Percentiles rank a stretch among this genome's conserved stretches.
These are phyloP conservation scores for Sebastes vulpes DNA, from an alignment of 2,797 vertebrate genomes.

Conservation along the genomic window DNA sequence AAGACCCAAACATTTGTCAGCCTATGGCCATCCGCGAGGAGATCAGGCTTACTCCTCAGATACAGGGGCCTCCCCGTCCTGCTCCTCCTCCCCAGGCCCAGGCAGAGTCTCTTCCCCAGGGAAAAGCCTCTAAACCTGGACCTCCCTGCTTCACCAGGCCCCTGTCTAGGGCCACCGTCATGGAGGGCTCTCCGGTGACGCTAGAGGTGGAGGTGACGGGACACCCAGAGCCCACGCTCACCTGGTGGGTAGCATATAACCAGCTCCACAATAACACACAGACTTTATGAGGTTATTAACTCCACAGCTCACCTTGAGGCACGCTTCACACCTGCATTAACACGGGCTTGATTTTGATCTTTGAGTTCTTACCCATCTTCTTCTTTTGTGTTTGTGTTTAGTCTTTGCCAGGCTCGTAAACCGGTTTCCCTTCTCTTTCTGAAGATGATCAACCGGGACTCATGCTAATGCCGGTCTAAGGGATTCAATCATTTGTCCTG, in stretches of 20 bases:
- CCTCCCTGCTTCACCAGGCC: slow-evolving; percentile 91
- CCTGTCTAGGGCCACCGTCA: slow-evolving; percentile 32
- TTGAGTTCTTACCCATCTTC: background rate
- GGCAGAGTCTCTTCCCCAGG: slow-evolving; percentile 80
- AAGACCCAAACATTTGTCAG: slow-evolving; percentile 86
- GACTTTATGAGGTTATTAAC: background rate
- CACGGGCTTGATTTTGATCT: background rate
- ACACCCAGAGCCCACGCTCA: slow-evolving; percentile 89
- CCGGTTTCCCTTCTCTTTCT: background rate
- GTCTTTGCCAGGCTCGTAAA: background rate
- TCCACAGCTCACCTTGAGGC: background rate
- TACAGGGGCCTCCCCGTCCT: slow-evolving; percentile 59
- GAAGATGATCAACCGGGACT: background rate
- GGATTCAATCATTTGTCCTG: background rate
- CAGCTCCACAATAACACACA: slow-evolving; percentile 78
- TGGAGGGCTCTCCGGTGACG: too few relatives aligned
- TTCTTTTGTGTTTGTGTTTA: background rate
- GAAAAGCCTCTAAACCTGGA: slow-evolving; percentile 85
- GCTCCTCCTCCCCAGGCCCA: slow-evolving; percentile 43
- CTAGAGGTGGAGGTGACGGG: too few relatives aligned
- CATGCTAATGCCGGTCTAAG: background rate
- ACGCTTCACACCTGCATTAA: background rate
- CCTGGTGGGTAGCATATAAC: slow-evolving; percentile 97
- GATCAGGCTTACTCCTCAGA: slow-evolving; percentile 86
- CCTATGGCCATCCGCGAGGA: slow-evolving; percentile 88